Conservation (phyloP, 2,797 vertebrate species). For the Pterois miles region DNA sequence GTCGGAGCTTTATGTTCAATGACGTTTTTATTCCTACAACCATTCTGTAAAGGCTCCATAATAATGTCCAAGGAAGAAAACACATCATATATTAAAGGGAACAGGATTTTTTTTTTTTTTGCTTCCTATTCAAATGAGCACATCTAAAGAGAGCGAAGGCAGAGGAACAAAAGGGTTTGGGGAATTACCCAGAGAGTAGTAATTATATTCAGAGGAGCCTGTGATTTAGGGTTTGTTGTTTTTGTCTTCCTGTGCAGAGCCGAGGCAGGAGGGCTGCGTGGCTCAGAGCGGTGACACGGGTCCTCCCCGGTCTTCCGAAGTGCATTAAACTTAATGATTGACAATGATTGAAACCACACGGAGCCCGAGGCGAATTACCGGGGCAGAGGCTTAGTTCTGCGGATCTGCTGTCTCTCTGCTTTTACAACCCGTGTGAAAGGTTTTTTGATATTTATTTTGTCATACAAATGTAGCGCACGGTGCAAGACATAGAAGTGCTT, state of each 20-base stretch:
- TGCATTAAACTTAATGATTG: conserved; percentile 76
- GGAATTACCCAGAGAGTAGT: conserved; percentile 75
- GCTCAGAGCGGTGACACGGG: conserved; percentile 47
- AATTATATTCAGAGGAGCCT: conserved; percentile 75
- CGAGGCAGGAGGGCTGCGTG: conserved; percentile 39
- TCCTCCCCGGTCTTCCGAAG: conserved; percentile 55
- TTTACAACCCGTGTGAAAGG: conserved; percentile 20
- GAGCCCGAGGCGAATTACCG: conserved; percentile 63
- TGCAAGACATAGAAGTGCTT: conserved; percentile 5
- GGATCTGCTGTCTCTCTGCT: conserved; percentile 33
- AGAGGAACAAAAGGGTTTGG: conserved; percentile 40
- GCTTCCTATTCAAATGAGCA: conserved; percentile 78
- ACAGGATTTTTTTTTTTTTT: conserved; percentile 47
- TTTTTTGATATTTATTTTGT: conserved; percentile 48
- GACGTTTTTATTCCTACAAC: conserved; percentile 76
- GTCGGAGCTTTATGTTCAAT: conserved; percentile 71
- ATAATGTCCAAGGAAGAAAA: conserved; percentile 75
- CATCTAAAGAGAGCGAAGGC: conserved; percentile 59
- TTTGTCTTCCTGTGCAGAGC: conserved; percentile 57
- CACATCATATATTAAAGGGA: conserved; percentile 73
- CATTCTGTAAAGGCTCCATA: conserved; percentile 75
- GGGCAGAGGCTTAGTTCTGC: conserved; percentile 44
- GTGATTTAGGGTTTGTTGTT: conserved; percentile 73
- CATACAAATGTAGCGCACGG: conserved; percentile 12
- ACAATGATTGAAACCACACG: conserved; percentile 72